Evolutionary conservation across 2,113 vertebrate genomes (phyloP), one percentile per base, ranked within the genome.

Genomic region (Chascanopsetta lugubris): DNA sequence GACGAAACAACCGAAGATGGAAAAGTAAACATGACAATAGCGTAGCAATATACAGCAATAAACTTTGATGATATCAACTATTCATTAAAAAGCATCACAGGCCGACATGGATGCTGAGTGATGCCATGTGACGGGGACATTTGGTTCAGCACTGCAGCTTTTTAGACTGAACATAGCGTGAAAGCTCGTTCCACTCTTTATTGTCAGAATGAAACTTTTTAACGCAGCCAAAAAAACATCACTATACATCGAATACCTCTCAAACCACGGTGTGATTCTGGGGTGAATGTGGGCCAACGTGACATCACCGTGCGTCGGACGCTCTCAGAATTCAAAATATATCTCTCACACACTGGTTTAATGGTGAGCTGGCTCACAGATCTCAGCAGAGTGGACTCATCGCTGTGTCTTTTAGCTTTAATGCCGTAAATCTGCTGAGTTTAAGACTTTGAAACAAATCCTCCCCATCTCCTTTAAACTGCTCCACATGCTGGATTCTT

Each of bases 401-500:
- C 11, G 30, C 30, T 40, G 3, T 36, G 69, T 73, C 43, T 68
- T 60, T 61, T 45, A 22, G 26, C 34, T 79, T 38, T 42, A 6
- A 43, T 53, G 43, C 36, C 67, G 53, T 88, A 82, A 80, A 85
- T 80, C 76, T 69, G 55, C 36, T 64, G 20, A 22, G 48, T 29
- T 26, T 6, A 38, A 42, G 66, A 64, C 50, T 64, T 78, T 27
- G 38, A 83, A 76, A 69, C 59, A 81, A 81, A 75, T 75, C 59
- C 48, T n/a, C 53, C 62, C 30, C 9, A 21, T 58, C 42, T 43
- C 65, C 61, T 73, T 51, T 71, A 83, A 83, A 79, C 79, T 47
- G 47, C 54, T 60, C 66, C 84, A 88, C 82, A 86, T 85, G 82
- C 55, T 65, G 75, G 30, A 45, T 32, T 60, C 22, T 43, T 66